phyloP scores from a whole-genome alignment of 2,113 vertebrate genomes.

The Forbesichthys papilliferus region DNA sequence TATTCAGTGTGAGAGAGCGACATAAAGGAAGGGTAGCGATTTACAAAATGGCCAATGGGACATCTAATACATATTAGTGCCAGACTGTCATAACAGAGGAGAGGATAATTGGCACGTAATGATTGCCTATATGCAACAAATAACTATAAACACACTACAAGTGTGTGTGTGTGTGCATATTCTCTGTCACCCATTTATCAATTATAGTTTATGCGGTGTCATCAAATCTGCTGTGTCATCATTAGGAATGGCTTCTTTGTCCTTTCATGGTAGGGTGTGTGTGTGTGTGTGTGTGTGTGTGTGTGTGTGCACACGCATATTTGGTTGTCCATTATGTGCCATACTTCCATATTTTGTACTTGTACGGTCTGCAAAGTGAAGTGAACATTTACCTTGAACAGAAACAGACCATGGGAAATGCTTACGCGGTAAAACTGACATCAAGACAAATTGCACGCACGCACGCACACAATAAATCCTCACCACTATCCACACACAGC shows the following conservation, averaged over 20 bases:
- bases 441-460: background rate
- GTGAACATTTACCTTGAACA: slow-evolving; percentile 25
- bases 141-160: slow-evolving; percentile 40
- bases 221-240: slow-evolving; percentile 38
- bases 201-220: slow-evolving; percentile 56
- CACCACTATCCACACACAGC: slow-evolving; percentile 9
- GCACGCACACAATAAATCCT: background rate
- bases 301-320: background rate
- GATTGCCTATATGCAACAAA: slow-evolving; percentile 42
- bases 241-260: slow-evolving; percentile 49
- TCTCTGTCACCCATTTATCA: slow-evolving; percentile 45
- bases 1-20: slow-evolving; percentile 52
- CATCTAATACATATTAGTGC: background rate
- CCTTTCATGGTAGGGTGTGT: slow-evolving; percentile 26
- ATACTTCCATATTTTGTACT: slow-evolving; percentile 18
- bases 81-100: slow-evolving; percentile 2
- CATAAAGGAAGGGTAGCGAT: background rate
- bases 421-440: background rate
- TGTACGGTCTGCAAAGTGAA: slow-evolving; percentile 8
- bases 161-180: slow-evolving; percentile 24
- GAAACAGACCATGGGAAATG: slow-evolving; percentile 1
- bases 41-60: background rate
- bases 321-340: background rate
- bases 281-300: slow-evolving; percentile 4
- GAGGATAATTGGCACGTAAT: slow-evolving; percentile 47